A percentile compares a stretch with the other conserved stretches of the same genome.
These are phyloP conservation scores for Mus minutoides DNA, from an alignment of 2,797 vertebrate genomes.

Conservation along the genomic window DNA sequence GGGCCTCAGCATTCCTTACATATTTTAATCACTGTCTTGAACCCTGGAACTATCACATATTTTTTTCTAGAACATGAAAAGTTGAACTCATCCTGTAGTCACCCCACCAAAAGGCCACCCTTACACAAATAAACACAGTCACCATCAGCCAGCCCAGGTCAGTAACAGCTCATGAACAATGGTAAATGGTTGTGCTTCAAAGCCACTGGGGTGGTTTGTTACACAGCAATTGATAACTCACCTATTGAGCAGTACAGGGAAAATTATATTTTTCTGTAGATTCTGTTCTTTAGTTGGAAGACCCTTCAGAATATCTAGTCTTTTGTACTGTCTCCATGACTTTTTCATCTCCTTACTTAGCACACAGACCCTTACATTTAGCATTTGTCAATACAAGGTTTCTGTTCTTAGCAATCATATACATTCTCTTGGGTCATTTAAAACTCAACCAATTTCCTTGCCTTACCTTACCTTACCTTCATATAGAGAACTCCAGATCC, in stretches of 20 bases:
- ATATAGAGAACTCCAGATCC: neutral
- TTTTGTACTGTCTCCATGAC: neutral
- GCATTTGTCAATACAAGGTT: constrained; percentile 24
- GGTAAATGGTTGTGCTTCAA: constrained; percentile 35
- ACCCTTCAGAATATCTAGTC: constrained; percentile 40
- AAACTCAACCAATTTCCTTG: neutral
- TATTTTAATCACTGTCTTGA: constrained; percentile 1
- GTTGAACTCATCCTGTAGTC: neutral
- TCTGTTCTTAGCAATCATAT: constrained; percentile 45
- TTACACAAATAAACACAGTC: neutral
- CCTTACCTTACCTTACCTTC: neutral
- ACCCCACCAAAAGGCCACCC: neutral
- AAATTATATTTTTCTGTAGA: constrained; percentile 14
- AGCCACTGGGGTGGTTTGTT: constrained; percentile 16
- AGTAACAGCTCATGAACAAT: neutral
- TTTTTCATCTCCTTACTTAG: constrained; percentile 39
- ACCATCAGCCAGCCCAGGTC: neutral
- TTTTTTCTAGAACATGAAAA: neutral
- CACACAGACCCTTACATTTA: neutral
- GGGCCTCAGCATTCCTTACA: neutral
- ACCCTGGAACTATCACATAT: neutral
- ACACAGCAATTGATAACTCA: constrained; percentile 24
- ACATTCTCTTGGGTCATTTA: constrained; percentile 29
- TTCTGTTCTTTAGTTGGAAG: constrained; percentile 4
- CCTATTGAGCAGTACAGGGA: neutral